Evolutionary conservation across 2,797 vertebrate species (phyloP).

Genomic region (Centropyge bicolor): DNA sequence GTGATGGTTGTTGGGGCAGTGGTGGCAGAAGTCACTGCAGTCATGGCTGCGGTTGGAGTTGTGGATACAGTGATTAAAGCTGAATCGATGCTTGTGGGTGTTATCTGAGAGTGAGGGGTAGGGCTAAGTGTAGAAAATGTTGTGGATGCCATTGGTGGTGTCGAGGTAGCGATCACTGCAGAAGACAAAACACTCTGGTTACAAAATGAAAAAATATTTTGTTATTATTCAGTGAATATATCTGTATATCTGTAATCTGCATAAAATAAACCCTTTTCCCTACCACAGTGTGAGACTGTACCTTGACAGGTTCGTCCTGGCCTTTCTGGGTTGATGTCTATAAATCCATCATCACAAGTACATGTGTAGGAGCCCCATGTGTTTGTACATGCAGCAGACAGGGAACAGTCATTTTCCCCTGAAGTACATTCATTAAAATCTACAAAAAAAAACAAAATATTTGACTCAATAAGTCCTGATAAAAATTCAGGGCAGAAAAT

Average conservation of each 20-base stretch:
- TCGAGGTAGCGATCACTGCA: constrained; percentile 25
- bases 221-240: not conserved
- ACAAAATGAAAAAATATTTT: constrained; percentile 13
- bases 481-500: not conserved
- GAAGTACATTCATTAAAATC: constrained; percentile 88
- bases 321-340: constrained; percentile 70
- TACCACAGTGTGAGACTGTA: constrained; percentile 45
- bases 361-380: constrained; percentile 86
- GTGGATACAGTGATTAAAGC: not conserved
- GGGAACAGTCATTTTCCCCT: constrained; percentile 85
- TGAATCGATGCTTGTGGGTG: constrained; percentile 1
- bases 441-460: constrained; percentile 51
- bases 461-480: not conserved
- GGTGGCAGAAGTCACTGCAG: not conserved
- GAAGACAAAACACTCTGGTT: constrained; percentile 39
- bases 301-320: constrained; percentile 88
- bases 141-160: constrained; percentile 13
- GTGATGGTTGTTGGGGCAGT: not conserved
- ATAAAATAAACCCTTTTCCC: not conserved
- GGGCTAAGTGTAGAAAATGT: constrained; percentile 8
- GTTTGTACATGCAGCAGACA: constrained; percentile 82
- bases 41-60: not conserved
- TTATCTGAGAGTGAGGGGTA: constrained; percentile 7
- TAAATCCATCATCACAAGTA: constrained; percentile 77
- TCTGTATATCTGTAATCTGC: no score